Conservation (phyloP, 1,140 invertebrate genomes). For the Diachasma alloeum region DNA sequence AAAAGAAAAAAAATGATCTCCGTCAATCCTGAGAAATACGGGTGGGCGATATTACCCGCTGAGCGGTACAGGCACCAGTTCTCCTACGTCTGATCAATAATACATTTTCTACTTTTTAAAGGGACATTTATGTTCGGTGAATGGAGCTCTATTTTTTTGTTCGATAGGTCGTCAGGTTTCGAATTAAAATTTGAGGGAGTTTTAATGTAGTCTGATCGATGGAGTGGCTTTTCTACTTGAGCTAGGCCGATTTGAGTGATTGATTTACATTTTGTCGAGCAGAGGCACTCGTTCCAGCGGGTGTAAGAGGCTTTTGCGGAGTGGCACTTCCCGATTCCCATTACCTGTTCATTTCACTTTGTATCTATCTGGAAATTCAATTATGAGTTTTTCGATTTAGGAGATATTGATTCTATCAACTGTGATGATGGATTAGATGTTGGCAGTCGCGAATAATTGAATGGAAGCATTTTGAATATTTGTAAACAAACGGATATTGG, state of each 20-base stretch:
- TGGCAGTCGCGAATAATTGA: too few species aligned
- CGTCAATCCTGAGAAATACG: too few species aligned
- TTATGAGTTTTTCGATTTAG: too few species aligned
- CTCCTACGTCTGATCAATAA: background rate
- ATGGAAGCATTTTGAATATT: too few species aligned
- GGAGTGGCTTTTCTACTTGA: background rate
- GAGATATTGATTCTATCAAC: too few species aligned
- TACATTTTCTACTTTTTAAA: background rate
- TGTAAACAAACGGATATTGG: too few species aligned
- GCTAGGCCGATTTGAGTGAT: background rate
- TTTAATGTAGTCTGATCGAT: background rate
- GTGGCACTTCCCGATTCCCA: background rate
- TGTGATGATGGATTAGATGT: too few species aligned
- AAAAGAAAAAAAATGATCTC: too few species aligned
- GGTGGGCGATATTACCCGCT: too few species aligned
- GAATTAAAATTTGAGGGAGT: background rate
- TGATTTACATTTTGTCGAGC: background rate
- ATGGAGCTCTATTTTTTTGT: background rate
- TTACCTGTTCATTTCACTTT: background rate
- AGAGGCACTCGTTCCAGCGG: background rate
- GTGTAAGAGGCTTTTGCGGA: background rate
- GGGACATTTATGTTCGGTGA: background rate
- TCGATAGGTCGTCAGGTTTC: background rate
- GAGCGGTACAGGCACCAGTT: too few species aligned
- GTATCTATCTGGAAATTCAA: background rate